These are phyloP conservation scores for Hypselothyrea guttata DNA, from an alignment of 2,888 invertebrate genomes.

Conservation along the genomic window DNA sequence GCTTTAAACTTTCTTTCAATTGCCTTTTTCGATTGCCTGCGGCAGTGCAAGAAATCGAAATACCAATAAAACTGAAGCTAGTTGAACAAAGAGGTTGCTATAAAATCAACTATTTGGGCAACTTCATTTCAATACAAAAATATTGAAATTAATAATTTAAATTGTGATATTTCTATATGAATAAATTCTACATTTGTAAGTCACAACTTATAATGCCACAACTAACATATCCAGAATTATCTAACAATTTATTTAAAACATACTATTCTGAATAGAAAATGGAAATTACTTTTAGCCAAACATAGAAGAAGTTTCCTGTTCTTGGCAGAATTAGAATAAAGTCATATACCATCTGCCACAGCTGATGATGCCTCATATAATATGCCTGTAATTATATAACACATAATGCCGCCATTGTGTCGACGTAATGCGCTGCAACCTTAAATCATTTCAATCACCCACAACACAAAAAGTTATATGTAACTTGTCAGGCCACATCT, in stretches of 20 bases:
- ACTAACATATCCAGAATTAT: too few species aligned
- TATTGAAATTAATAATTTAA: too few species aligned
- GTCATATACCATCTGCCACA: slow-evolving; percentile 48
- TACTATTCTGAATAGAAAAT: too few species aligned
- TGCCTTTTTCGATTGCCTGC: slow-evolving; percentile 45
- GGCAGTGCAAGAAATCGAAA: background rate
- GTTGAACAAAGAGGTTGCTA: slow-evolving; percentile 27
- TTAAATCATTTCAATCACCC: slow-evolving; percentile 37
- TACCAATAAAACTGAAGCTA: slow-evolving; percentile 3
- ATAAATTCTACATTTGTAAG: too few species aligned
- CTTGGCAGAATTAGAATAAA: too few species aligned
- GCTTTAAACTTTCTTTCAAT: slow-evolving; percentile 74
- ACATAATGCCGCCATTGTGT: slow-evolving; percentile 61
- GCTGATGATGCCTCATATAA: slow-evolving; percentile 44
- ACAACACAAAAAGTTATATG: slow-evolving; percentile 25
- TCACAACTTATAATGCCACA: too few species aligned
- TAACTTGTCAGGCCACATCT: slow-evolving; percentile 62
- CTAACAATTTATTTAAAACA: too few species aligned
- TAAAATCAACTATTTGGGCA: too few species aligned
- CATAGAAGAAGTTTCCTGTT: too few species aligned
- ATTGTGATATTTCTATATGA: too few species aligned
- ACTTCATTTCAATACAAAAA: too few species aligned
- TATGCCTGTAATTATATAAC: slow-evolving; percentile 65
- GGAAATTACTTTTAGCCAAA: too few species aligned
- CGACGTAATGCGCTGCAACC: slow-evolving; percentile 48